phyloP scores from a whole-genome alignment of 1,140 invertebrate genomes.

The Leptestheria dahalacensis region DNA sequence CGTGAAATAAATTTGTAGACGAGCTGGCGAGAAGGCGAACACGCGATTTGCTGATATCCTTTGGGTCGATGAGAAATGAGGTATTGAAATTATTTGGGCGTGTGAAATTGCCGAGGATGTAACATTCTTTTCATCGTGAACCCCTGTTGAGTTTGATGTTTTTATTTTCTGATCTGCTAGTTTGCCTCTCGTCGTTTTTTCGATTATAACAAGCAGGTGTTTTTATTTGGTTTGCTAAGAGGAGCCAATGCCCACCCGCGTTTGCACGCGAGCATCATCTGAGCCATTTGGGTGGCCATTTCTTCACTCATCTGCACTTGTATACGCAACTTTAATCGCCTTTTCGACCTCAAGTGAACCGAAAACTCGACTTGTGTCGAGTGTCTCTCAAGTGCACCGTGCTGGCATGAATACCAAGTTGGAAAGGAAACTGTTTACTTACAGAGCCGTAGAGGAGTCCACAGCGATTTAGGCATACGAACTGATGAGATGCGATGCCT shows the following conservation, averaged over 20 bases:
- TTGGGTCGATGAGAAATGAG: too few relatives aligned
- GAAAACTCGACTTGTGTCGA: too few relatives aligned
- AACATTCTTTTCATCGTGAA: neutral
- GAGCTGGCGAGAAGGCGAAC: too few relatives aligned
- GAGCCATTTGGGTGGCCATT: neutral
- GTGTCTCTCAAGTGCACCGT: too few relatives aligned
- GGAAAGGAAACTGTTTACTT: too few relatives aligned
- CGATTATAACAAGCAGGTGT: neutral
- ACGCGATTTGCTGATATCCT: too few relatives aligned
- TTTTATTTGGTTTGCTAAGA: neutral
- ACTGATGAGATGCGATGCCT: conserved; percentile 63
- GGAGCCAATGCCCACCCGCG: neutral
- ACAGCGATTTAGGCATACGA: conserved; percentile 68
- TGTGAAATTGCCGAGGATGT: too few relatives aligned
- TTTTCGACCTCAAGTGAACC: too few relatives aligned
- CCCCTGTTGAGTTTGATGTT: neutral
- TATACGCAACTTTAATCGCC: too few relatives aligned
- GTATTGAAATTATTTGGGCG: too few relatives aligned
- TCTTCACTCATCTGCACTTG: neutral
- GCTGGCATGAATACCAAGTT: too few relatives aligned
- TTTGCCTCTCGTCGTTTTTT: neutral
- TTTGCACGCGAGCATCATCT: neutral
- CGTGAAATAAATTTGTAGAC: too few relatives aligned
- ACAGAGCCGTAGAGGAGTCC: conserved; percentile 68
- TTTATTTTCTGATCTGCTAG: neutral